Evolutionary conservation across 2,888 invertebrate species (phyloP), one percentile per base, ranked within the genome.

Genomic region (Eurytoma adleriae): DNA sequence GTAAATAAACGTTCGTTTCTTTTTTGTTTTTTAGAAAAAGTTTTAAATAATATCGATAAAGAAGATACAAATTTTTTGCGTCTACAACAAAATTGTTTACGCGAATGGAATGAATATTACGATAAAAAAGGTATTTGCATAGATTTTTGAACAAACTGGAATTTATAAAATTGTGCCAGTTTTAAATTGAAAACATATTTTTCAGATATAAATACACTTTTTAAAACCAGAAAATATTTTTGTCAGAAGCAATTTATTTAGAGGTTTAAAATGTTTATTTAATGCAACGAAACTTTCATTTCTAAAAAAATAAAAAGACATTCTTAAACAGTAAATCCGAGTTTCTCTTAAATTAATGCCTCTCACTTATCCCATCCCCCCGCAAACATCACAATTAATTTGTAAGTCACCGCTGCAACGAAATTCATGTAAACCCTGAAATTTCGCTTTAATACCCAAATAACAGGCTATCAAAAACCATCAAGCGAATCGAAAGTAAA

Each of bases 161-260:
- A 67, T 75, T 78, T 66, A 54, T 62, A 81, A 75, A 71, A 81
- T 78, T 78, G 78, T 76, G 68, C 78, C 78, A 81, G 81, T 81
- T 78, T 81, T 78, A 68, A 81, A 78, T 81, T 78, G 52, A 81
- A 78, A 75, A 71, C 5, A 75, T 81, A 81, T 81, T 81, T 81
- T 81, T 81, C 75, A 78, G 75, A 78, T 61, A 70, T 59, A 18
- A 75, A 80, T 56, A 81, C 74, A 81, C 70, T 74, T 78, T 81
- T 81, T 74, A 74, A 78, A 70, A 66, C 70, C 69, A 78, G 74
- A 81, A 81, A 66, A 79, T 82, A 82, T 82, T 82, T 82, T 82
- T 79, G 76, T 82, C 79, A 82, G 73, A 56, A 79, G 70, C 76
- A 73, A 57, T 79, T 77, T 14, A 73, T 79, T 82, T 73, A 70